These are phyloP conservation scores for Hephaestus fuliginosus DNA, from an alignment of 2,797 vertebrate genomes.

Conservation along the genomic window DNA sequence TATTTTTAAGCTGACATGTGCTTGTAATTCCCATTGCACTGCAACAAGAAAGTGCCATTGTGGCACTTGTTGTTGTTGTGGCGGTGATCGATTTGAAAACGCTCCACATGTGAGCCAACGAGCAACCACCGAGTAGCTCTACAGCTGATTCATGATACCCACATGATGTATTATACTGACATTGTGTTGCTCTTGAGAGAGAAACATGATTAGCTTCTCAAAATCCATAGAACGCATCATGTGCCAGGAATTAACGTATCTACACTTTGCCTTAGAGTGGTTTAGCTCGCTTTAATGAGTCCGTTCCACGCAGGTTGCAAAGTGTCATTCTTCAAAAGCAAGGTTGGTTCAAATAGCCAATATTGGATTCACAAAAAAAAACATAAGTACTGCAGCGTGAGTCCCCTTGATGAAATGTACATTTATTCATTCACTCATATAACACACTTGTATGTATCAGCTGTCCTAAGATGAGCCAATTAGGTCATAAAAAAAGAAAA, in stretches of 20 bases:
- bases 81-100: slow-evolving; percentile 33
- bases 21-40: background rate
- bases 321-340: slow-evolving; percentile 5
- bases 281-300: slow-evolving; percentile 6
- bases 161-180: slow-evolving; percentile 70
- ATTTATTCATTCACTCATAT: background rate
- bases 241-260: slow-evolving; percentile 54
- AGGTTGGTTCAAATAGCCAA: slow-evolving; percentile 9
- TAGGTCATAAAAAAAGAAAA: background rate
- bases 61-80: background rate
- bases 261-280: slow-evolving; percentile 16
- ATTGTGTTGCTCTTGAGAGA: slow-evolving; percentile 60
- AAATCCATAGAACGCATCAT: slow-evolving; percentile 61
- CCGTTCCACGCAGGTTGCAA: background rate
- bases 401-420: background rate
- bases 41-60: background rate
- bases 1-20: slow-evolving; percentile 1
- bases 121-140: slow-evolving; percentile 35
- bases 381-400: slow-evolving; percentile 29
- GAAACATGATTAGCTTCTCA: slow-evolving; percentile 62
- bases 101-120: slow-evolving; percentile 40
- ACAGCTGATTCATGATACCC: slow-evolving; percentile 41
- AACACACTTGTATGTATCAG: background rate
- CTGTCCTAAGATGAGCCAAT: background rate
- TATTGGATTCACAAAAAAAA: slow-evolving; percentile 33